These are phyloP conservation scores for Nycticryphes semicollaris DNA, from an alignment of 2,113 vertebrate species.

Conservation along the genomic window DNA sequence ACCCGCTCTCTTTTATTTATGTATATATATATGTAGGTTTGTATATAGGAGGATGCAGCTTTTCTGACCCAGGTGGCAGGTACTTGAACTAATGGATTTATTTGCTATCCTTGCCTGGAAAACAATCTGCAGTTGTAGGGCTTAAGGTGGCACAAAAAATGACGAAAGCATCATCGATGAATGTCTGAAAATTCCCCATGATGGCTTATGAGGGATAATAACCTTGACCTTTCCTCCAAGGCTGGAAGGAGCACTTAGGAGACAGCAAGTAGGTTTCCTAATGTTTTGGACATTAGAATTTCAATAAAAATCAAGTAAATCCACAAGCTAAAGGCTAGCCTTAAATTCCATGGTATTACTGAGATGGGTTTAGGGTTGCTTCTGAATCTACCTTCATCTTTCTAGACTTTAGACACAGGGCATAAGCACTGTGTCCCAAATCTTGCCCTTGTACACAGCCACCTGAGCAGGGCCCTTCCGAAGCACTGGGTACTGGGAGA, in stretches of 20 bases:
- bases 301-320: neutral
- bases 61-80: neutral
- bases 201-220: neutral
- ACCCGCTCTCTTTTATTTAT: neutral
- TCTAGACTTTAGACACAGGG: neutral
- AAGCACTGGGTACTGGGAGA: neutral
- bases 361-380: neutral
- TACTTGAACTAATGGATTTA: neutral
- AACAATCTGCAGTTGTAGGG: neutral
- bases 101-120: neutral
- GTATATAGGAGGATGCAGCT: neutral
- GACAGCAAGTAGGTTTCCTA: neutral
- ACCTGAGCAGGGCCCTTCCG: neutral
- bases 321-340: neutral
- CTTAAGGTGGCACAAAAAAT: neutral
- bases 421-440: accelerated
- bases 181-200: neutral
- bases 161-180: accelerated
- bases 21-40: neutral
- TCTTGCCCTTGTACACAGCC: accelerated
- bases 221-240: constrained; percentile 29
- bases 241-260: neutral
- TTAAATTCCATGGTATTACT: neutral
- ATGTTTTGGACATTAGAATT: neutral
- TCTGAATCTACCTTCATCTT: neutral